Conservation (phyloP, 2,797 vertebrate genomes). For the Cyprinella venusta region DNA sequence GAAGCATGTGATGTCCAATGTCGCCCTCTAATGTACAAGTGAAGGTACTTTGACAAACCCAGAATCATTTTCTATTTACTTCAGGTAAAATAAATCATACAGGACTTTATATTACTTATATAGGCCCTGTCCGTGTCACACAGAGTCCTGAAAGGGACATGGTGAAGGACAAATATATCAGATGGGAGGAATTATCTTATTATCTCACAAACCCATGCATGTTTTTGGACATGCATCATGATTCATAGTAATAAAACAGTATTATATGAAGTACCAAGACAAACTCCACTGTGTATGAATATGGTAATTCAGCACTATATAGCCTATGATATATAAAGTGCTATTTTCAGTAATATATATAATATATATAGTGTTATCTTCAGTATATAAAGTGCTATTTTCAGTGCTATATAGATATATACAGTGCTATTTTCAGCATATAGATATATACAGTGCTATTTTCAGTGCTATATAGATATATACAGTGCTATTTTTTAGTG, state of each 20-base stretch:
- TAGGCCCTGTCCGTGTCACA: neutral
- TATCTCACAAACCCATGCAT: too few relatives aligned
- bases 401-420: too few relatives aligned
- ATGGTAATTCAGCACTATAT: too few relatives aligned
- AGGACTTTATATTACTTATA: neutral
- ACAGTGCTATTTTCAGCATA: too few relatives aligned
- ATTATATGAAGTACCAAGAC: too few relatives aligned
- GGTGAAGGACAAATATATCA: neutral
- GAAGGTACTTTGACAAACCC: neutral
- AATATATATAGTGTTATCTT: too few relatives aligned
- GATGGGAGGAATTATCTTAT: neutral
- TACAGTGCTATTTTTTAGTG: too few relatives aligned
- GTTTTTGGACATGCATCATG: neutral
- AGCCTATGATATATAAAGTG: too few relatives aligned
- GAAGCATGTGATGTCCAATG: neutral
- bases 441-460: neutral
- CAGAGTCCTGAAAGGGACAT: neutral
- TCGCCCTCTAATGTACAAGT: constrained; percentile 68
- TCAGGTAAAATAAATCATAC: neutral
- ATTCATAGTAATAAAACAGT: neutral
- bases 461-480: neutral
- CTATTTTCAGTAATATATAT: too few relatives aligned
- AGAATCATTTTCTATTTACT: neutral
- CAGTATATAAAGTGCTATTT: too few relatives aligned
- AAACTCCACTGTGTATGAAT: neutral